These are phyloP conservation scores for Drosophila rufa DNA, from an alignment of 1,140 invertebrate species.

Conservation along the genomic window DNA sequence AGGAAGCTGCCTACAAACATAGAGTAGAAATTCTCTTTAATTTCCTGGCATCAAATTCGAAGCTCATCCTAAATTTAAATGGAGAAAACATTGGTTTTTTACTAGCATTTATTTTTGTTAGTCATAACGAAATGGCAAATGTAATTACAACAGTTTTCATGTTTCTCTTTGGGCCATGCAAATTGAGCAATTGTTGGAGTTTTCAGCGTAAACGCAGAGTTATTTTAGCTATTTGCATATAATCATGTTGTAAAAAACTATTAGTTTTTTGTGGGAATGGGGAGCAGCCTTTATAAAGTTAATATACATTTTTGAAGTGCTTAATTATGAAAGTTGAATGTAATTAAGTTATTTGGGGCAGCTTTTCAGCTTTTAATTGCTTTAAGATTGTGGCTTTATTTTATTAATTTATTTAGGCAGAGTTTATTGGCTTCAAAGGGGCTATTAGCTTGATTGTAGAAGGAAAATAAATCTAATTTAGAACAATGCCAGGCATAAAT, in stretches of 20 bases:
- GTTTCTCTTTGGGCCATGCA: slow-evolving; percentile 15
- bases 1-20: neutral
- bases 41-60: neutral
- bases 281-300: neutral
- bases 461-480: too few species aligned
- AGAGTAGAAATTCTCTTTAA: neutral
- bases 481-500: too few species aligned
- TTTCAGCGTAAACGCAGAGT: slow-evolving; percentile 6
- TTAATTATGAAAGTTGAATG: slow-evolving; percentile 9
- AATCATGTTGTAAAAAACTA: slow-evolving; percentile 17
- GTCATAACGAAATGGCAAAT: slow-evolving; percentile 8
- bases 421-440: too few species aligned
- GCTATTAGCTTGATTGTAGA: too few species aligned
- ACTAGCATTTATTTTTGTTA: slow-evolving; percentile 5
- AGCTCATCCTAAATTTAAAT: neutral
- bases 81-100: neutral
- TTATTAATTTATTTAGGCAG: neutral
- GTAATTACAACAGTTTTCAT: slow-evolving; percentile 16
- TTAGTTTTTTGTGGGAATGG: neutral
- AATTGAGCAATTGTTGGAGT: slow-evolving; percentile 17
- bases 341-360: slow-evolving; percentile 1
- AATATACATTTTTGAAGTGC: slow-evolving; percentile 4
- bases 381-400: neutral
- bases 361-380: neutral
- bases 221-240: slow-evolving; percentile 17